Percentiles rank a stretch among this genome's conserved stretches.
These are phyloP conservation scores for Zophobas atratus DNA, from an alignment of 1,140 invertebrate species.

Conservation along the genomic window DNA sequence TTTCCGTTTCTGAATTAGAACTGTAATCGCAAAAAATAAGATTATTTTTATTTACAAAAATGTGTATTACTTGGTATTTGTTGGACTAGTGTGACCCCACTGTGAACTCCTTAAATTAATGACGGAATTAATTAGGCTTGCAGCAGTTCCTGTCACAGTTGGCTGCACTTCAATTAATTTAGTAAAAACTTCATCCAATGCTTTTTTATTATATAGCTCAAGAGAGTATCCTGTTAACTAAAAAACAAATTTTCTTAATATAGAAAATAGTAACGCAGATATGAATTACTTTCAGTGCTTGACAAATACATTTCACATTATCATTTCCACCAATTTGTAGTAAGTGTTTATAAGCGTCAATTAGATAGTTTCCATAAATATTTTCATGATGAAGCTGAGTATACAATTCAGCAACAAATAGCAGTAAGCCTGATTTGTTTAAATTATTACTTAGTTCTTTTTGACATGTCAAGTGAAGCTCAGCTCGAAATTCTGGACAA, in stretches of 20 bases:
- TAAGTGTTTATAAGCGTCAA: conserved; percentile 61
- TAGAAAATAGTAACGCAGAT: background rate
- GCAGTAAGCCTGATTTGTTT: conserved; percentile 60
- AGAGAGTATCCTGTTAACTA: conserved; percentile 64
- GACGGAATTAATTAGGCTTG: conserved; percentile 59
- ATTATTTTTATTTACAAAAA: conserved; percentile 2
- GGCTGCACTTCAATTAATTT: conserved; percentile 53
- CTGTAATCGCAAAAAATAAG: conserved; percentile 6
- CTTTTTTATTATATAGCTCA: conserved; percentile 60
- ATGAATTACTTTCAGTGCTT: conserved; percentile 70
- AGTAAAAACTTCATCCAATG: conserved; percentile 62
- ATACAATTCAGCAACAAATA: conserved; percentile 66
- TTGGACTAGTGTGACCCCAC: conserved; percentile 58
- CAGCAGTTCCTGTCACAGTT: conserved; percentile 52
- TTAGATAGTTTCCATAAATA: conserved; percentile 60
- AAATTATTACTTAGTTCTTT: conserved; percentile 59
- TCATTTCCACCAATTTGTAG: conserved; percentile 62
- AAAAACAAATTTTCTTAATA: conserved; percentile 40
- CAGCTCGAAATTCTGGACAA: conserved; percentile 61
- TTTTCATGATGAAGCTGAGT: conserved; percentile 60
- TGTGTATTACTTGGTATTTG: conserved; percentile 2
- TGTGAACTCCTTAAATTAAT: conserved; percentile 60
- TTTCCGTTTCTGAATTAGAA: conserved; percentile 38
- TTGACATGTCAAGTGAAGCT: conserved; percentile 61
- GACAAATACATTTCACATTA: conserved; percentile 72